Conservation (phyloP, 2,797 vertebrate genomes). For the Pseudochirops corinnae region DNA sequence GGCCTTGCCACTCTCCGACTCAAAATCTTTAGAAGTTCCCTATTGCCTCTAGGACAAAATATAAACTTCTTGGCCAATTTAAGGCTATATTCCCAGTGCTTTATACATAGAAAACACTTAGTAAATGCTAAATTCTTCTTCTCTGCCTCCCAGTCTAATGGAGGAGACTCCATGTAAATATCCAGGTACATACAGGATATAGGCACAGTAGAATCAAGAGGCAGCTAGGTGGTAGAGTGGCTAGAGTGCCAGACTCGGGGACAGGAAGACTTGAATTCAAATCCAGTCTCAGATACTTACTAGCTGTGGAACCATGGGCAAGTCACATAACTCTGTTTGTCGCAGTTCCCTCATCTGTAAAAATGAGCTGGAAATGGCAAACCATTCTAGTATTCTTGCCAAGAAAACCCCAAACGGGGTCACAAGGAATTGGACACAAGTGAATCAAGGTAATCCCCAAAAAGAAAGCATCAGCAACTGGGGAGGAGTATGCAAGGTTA, state of each 20-base stretch:
- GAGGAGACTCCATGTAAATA: not conserved
- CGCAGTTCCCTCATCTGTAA: not conserved
- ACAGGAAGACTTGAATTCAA: not conserved
- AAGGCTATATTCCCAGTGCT: not conserved
- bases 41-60: not conserved
- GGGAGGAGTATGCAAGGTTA: not conserved
- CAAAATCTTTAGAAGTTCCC: not conserved
- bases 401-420: not conserved
- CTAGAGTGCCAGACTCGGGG: not conserved
- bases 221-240: not conserved
- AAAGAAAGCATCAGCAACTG: not conserved
- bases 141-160: not conserved
- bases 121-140: not conserved
- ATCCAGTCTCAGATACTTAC: not conserved
- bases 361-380: not conserved
- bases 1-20: not conserved
- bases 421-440: not conserved
- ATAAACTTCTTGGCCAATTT: not conserved
- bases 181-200: not conserved
- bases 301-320: not conserved
- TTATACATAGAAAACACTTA: not conserved
- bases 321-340: not conserved
- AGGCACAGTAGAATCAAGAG: not conserved
- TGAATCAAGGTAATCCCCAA: not conserved
- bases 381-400: not conserved